Conservation (phyloP, 2,797 vertebrate genomes). For the Eulemur mongoz region DNA sequence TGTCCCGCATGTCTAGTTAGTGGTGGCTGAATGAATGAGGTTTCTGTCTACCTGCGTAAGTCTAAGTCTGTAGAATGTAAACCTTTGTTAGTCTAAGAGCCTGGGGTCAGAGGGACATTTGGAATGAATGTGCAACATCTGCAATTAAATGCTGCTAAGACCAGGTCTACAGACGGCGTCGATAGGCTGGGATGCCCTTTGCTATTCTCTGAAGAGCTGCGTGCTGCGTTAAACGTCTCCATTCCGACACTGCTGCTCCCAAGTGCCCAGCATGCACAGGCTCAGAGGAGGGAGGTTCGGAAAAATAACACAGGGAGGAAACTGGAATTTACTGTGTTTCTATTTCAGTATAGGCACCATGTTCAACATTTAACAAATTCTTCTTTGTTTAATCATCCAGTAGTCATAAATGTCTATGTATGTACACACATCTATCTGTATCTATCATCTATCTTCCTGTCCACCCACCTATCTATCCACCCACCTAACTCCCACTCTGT, state of each 20-base stretch:
- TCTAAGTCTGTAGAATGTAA: accelerated
- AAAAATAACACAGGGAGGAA: background rate
- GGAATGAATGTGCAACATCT: background rate
- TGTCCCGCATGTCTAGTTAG: background rate
- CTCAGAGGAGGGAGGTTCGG: background rate
- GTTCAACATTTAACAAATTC: background rate
- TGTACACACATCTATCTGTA: background rate
- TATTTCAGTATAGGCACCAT: background rate
- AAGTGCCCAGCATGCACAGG: accelerated
- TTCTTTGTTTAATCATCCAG: background rate
- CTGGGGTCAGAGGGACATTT: background rate
- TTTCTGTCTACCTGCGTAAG: background rate
- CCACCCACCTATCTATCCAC: background rate
- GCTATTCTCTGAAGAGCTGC: background rate
- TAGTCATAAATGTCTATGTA: background rate
- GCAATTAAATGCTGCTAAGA: background rate
- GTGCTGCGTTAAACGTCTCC: background rate
- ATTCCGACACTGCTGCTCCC: background rate
- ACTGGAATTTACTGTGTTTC: background rate
- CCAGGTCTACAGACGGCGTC: too few species aligned
- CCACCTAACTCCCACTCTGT: background rate
- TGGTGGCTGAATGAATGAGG: background rate
- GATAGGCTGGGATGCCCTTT: background rate
- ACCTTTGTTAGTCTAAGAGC: background rate
- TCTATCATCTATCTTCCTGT: background rate